Evolutionary conservation across 1,140 invertebrate species (phyloP).

Genomic region (Apocrypta bakeri): DNA sequence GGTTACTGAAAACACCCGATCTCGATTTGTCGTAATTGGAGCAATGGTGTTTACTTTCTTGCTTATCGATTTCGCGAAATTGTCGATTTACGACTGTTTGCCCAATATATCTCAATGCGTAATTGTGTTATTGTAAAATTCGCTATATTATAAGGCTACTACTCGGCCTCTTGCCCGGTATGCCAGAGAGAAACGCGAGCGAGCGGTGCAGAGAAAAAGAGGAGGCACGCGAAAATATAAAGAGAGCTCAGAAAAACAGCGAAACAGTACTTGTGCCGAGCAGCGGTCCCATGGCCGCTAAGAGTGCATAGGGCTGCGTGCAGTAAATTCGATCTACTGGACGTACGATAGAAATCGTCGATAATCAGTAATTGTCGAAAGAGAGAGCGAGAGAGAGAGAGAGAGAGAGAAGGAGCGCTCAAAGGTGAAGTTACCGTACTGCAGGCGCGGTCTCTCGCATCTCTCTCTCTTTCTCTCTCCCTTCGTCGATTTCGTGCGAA

Average conservation of each 20-base stretch:
- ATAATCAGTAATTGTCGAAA: conserved; percentile 59
- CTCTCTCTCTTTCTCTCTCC: neutral
- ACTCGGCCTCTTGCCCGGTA: neutral
- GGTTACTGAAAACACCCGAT: neutral
- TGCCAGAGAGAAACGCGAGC: neutral
- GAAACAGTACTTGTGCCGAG: neutral
- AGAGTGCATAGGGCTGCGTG: conserved; percentile 52
- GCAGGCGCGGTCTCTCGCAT: conserved; percentile 3
- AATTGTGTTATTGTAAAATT: neutral
- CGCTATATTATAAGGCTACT: neutral
- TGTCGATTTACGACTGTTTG: neutral
- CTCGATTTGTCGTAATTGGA: neutral
- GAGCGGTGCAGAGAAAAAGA: neutral
- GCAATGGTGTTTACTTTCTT: neutral
- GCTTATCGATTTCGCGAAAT: conserved; percentile 34
- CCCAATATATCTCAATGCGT: neutral
- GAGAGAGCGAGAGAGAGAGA: conserved; percentile 32
- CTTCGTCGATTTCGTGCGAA: conserved; percentile 56
- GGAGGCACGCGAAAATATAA: neutral
- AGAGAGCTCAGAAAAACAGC: conserved; percentile 10
- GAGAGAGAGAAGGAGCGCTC: neutral
- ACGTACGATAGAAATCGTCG: conserved; percentile 58
- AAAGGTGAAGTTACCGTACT: conserved; percentile 49
- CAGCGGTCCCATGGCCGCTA: conserved; percentile 21
- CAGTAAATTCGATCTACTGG: conserved; percentile 57